phyloP scores from a whole-genome alignment of 2,797 vertebrate species.

The Centropyge bicolor region DNA sequence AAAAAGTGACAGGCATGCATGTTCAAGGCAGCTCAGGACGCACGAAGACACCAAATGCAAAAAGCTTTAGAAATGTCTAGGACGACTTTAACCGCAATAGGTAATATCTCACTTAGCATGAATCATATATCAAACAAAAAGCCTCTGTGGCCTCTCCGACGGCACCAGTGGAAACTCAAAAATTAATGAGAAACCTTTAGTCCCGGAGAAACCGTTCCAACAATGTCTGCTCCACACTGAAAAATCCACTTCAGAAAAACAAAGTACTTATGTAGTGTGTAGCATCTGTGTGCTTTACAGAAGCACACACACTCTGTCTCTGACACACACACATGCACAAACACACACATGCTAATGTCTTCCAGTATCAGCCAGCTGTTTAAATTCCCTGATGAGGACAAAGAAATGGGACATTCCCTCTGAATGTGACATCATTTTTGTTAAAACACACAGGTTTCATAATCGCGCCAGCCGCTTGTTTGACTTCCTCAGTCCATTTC shows the following conservation, averaged over 20 bases:
- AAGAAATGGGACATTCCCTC: slow-evolving; percentile 51
- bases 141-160: slow-evolving; percentile 58
- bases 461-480: slow-evolving; percentile 39
- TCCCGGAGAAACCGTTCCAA: slow-evolving; percentile 45
- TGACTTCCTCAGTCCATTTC: slow-evolving; percentile 19
- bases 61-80: slow-evolving; percentile 39
- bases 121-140: slow-evolving; percentile 75
- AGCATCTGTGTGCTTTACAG: slow-evolving; percentile 66
- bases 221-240: slow-evolving; percentile 43
- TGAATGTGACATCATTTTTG: slow-evolving; percentile 46
- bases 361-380: slow-evolving; percentile 63
- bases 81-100: slow-evolving; percentile 45
- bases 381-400: slow-evolving; percentile 54
- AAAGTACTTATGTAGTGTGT: slow-evolving; percentile 54
- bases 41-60: slow-evolving; percentile 24
- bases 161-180: slow-evolving; percentile 60
- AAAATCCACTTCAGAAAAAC: slow-evolving; percentile 66
- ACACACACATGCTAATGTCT: slow-evolving; percentile 26
- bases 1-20: slow-evolving; percentile 47
- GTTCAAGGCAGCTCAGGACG: slow-evolving; percentile 26
- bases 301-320: background rate
- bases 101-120: slow-evolving; percentile 69
- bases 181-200: slow-evolving; percentile 74
- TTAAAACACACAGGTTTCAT: slow-evolving; percentile 47
- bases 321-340: background rate